Percentiles rank a stretch among this genome's conserved stretches.
Evolutionary conservation across 2,113 vertebrate genomes (phyloP).

Genomic region (Todiramphus chloris): DNA sequence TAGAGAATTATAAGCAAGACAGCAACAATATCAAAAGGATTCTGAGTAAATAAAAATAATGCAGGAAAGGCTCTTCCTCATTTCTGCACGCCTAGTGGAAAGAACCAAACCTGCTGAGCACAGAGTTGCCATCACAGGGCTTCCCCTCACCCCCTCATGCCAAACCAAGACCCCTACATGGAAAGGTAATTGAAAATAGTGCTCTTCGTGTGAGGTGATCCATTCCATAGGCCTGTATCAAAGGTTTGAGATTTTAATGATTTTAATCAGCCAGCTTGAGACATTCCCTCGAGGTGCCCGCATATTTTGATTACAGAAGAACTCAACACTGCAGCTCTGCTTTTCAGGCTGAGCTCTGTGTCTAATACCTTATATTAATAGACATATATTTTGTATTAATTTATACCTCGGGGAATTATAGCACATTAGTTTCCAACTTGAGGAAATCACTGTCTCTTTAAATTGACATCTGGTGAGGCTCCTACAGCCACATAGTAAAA

Average conservation of each 20-base stretch:
- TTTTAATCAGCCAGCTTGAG: conserved; percentile 42
- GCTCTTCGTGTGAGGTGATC: neutral
- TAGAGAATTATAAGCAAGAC: neutral
- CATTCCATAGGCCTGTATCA: neutral
- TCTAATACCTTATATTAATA: conserved; percentile 49
- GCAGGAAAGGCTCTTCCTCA: neutral
- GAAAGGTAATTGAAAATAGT: neutral
- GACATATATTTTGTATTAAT: conserved; percentile 69
- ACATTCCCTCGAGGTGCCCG: conserved; percentile 48
- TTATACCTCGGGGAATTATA: conserved; percentile 64
- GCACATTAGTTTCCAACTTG: conserved; percentile 53
- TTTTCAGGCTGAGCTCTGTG: conserved; percentile 19
- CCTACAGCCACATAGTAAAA: neutral
- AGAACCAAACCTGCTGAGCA: neutral
- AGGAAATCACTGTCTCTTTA: conserved; percentile 62
- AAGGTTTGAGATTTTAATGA: conserved; percentile 45
- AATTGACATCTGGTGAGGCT: conserved; percentile 46
- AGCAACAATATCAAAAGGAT: neutral
- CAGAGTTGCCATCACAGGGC: neutral
- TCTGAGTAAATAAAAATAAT: neutral
- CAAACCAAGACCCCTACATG: neutral
- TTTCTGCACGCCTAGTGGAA: neutral
- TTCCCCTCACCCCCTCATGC: neutral
- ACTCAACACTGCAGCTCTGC: neutral
- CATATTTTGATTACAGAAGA: conserved; percentile 48